These are phyloP conservation scores for Nibea albiflora DNA, from an alignment of 2,113 vertebrate genomes.

Conservation along the genomic window DNA sequence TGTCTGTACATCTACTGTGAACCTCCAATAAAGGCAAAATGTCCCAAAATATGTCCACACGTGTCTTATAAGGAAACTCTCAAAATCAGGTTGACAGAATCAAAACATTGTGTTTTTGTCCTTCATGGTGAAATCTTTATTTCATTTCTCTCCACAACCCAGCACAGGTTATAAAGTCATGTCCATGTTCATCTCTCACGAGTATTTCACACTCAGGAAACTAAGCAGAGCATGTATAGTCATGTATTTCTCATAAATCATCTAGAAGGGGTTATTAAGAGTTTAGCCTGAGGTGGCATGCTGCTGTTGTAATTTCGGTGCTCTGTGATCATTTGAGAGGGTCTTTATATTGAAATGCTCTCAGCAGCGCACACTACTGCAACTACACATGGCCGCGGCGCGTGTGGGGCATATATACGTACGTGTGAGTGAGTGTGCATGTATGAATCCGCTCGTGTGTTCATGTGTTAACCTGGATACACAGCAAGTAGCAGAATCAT, in stretches of 20 bases:
- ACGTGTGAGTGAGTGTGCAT: slow-evolving; percentile 1
- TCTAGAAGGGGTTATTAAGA: slow-evolving; percentile 60
- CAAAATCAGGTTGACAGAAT: slow-evolving; percentile 25
- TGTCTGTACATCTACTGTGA: neutral
- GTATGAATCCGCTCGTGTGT: slow-evolving; percentile 16
- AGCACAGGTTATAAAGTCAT: slow-evolving; percentile 53
- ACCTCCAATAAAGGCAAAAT: neutral
- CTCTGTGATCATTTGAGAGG: slow-evolving; percentile 69
- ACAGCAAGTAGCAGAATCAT: slow-evolving; percentile 56
- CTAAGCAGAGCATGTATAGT: slow-evolving; percentile 63
- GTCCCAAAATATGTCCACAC: neutral
- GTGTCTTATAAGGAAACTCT: neutral
- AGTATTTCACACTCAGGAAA: slow-evolving; percentile 76
- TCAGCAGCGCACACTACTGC: slow-evolving; percentile 49
- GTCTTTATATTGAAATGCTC: slow-evolving; percentile 53
- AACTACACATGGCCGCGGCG: slow-evolving; percentile 32
- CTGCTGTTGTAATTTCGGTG: slow-evolving; percentile 66
- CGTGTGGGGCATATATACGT: neutral
- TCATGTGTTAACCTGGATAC: slow-evolving; percentile 46
- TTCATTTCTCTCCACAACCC: slow-evolving; percentile 60
- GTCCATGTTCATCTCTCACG: slow-evolving; percentile 54
- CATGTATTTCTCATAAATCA: slow-evolving; percentile 53
- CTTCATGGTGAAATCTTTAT: slow-evolving; percentile 81
- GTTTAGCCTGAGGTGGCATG: slow-evolving; percentile 73
- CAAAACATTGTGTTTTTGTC: slow-evolving; percentile 32